A percentile compares a stretch with the other conserved stretches of the same genome.
Evolutionary conservation across 2,113 vertebrate genomes (phyloP).

Genomic region (Gnathonemus echidnorhynchus): DNA sequence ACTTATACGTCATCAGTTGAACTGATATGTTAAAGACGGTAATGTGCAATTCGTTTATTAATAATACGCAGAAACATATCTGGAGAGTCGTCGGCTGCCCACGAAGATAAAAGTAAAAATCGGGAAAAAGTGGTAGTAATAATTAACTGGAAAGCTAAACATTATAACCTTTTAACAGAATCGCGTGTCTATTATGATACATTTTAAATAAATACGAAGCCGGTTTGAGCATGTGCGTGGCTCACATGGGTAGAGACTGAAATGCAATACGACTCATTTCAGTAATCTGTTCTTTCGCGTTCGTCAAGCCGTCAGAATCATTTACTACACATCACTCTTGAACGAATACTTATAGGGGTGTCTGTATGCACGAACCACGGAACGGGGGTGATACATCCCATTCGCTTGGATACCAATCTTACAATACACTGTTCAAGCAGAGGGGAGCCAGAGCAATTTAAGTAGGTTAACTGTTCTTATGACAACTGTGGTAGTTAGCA

Average conservation of each 20-base stretch:
- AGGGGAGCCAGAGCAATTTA: not conserved
- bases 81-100: not conserved
- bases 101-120: not conserved
- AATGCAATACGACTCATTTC: not conserved
- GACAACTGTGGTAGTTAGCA: not conserved
- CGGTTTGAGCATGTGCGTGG: not conserved
- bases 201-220: not conserved
- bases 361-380: not conserved
- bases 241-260: not conserved
- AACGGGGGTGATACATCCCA: not conserved
- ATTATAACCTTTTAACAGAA: not conserved
- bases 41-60: not conserved
- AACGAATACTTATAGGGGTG: not conserved
- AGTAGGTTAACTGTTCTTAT: not conserved
- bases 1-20: not conserved
- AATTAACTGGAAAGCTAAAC: not conserved
- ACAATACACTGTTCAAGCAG: not conserved
- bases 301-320: not conserved
- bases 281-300: not conserved
- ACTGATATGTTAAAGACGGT: not conserved
- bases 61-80: not conserved
- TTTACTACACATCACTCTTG: not conserved
- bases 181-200: not conserved
- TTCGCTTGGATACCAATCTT: not conserved
- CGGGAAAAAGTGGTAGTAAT: not conserved